Base-by-base conservation (phyloP, 2,113 vertebrate species). In the Paraplagusia blochii region DNA sequence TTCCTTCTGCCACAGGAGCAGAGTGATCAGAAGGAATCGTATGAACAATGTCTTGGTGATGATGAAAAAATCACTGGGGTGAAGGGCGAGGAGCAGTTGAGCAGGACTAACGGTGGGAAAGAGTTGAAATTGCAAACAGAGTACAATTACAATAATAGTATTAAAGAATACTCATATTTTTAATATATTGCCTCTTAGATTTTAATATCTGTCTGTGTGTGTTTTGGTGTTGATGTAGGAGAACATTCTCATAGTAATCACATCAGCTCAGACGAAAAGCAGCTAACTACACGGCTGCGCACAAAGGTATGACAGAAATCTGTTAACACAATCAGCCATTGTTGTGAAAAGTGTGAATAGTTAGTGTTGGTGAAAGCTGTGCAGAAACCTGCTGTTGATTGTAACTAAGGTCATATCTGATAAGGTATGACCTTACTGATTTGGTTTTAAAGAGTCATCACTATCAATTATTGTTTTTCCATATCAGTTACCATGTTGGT, bases 281-380 rank as follows among this genome's bases (percentile, higher is more conserved):
- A 91, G 78, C 84, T 87, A 42, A 74, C 93, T 33, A 58, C 74
- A 29, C 90, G 89, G 80, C 90, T 93, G 72, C 92, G 83, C 84
- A 85, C 81, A 80, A 92, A 97, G 95, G 95, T 96, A 89, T 0
- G 46, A 29, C 22, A 29, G 22, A 29, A 6, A 29, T 6, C 22
- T 29, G 22, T 29, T 2, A 4, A 29, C 22, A 6, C 22, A 29
- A 29, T 29, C 22, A 29, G 22, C 22, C 2, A 29, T 29, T 29
- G 22, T 29, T 29, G 22, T 29, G 22, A n/a, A n/a, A n/a, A n/a
- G 22, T 2, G 22, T 2, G 22, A 29, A 29, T 4, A 29, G 22
- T n/a, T n/a, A n/a, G n/a, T n/a, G n/a, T n/a, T 29, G 22, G 22
- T 29, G 22, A 6, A 29, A 29, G 6, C 22, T 4, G 22, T 29